Base-by-base conservation (phyloP, 2,113 vertebrate genomes). In the Merops nubicus region DNA sequence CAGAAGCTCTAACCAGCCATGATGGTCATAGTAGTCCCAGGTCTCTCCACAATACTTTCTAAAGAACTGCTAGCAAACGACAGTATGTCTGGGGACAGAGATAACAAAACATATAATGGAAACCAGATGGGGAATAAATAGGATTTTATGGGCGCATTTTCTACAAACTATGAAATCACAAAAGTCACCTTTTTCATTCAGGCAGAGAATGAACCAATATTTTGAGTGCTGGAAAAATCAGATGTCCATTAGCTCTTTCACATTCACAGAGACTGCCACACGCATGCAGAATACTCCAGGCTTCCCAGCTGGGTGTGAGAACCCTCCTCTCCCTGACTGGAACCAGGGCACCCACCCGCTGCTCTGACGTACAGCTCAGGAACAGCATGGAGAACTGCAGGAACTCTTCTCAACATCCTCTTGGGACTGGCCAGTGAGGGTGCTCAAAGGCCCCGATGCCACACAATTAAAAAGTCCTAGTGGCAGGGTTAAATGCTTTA, bases 391-490 rank as follows among this genome's bases (percentile, higher is more conserved):
- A 65, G 45, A 89, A n/a, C 29, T 85, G 23, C 60, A 84, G 60
- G 5, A 88, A 65, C 19, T 50, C 59, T 50, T 50, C 51, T 18
- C 54, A 88, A 38, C 3, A 4, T 33, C 54, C 50, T 77, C n/a
- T 42, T 36, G 29, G 9, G 4, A 20, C 59, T 36, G 60, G 25
- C 42, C 51, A 70, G 25, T 0, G 0, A 51, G 38, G 6, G 8
- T 56, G 40, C 31, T 59, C 21, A 36, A 36, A 79, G 53, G 14
- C 45, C 9, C 47, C 63, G 15, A 38, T 15, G 29, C 26, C 40
- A 20, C 1, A 13, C 29, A 74, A 42, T 42, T 59, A 43, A 18
- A 29, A 75, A 42, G 33, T 18, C 22, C 42, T 15, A 50, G 14
- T 3, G 51, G 15, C 7, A 72, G 0, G 28, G 20, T 38, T 85